Conservation (phyloP, 1,140 invertebrate species). For the Heliconius eleuchia region DNA sequence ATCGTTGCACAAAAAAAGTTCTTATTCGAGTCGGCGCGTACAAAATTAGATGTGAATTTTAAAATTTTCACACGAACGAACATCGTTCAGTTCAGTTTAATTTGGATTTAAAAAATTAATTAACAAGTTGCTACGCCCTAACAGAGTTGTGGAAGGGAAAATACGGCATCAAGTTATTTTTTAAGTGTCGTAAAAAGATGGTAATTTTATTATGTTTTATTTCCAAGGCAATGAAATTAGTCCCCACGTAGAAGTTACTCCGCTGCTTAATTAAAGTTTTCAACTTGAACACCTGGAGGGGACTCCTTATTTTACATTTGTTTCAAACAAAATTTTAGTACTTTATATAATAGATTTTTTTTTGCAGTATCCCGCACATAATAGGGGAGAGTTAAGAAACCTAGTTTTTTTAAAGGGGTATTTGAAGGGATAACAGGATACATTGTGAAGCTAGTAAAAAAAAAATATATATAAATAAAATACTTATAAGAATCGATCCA, state of each 20-base stretch:
- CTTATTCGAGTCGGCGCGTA: conserved; percentile 41
- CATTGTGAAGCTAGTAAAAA: too few species aligned
- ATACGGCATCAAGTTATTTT: conserved; percentile 53
- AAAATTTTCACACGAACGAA: conserved; percentile 62
- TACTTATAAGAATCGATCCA: too few species aligned
- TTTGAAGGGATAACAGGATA: too few species aligned
- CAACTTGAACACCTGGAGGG: conserved; percentile 42
- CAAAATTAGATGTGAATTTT: conserved; percentile 62
- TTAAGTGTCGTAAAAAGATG: conserved; percentile 63
- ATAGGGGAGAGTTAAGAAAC: too few species aligned
- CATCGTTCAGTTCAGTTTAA: conserved; percentile 54
- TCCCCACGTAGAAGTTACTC: conserved; percentile 49
- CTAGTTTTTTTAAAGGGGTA: too few species aligned
- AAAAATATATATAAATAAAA: too few species aligned
- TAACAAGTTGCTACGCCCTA: conserved; percentile 55
- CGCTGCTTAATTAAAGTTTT: conserved; percentile 46
- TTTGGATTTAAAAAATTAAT: conserved; percentile 72
- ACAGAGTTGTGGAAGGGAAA: conserved; percentile 55
- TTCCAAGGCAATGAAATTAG: conserved; percentile 54
- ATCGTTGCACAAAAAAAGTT: conserved; percentile 29
- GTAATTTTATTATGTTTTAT: conserved; percentile 59
- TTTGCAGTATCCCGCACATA: too few species aligned
- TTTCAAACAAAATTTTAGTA: neutral
- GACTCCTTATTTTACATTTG: conserved; percentile 32
- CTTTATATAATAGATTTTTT: neutral